Conservation (phyloP, 2,888 invertebrate species). For the Drosophila cyrtoloma region DNA sequence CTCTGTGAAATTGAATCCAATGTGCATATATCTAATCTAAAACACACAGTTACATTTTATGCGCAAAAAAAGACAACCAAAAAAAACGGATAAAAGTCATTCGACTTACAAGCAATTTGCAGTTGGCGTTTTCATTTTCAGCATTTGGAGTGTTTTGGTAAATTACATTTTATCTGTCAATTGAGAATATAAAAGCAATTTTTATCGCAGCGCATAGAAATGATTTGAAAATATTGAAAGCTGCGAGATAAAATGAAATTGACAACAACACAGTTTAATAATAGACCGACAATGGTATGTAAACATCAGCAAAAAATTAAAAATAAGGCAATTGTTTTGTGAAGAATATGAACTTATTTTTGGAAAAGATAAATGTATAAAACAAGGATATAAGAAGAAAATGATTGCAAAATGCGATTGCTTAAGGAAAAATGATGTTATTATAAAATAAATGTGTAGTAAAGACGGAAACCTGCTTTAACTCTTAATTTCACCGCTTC, state of each 20-base stretch:
- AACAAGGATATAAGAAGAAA: neutral
- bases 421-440: neutral
- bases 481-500: neutral
- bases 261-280: neutral
- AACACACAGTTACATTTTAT: conserved; percentile 46
- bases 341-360: neutral
- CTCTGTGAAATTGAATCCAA: conserved; percentile 50
- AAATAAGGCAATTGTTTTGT: neutral
- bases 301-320: neutral
- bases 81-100: neutral
- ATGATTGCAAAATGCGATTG: neutral
- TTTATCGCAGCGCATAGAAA: conserved; percentile 7
- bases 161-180: conserved; percentile 41
- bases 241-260: neutral
- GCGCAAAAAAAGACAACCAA: conserved; percentile 1
- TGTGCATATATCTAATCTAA: conserved; percentile 51
- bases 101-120: conserved; percentile 5
- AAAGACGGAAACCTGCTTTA: neutral
- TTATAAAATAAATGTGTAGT: neutral
- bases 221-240: conserved; percentile 13
- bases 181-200: conserved; percentile 29
- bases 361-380: neutral
- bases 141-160: conserved; percentile 24
- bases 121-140: neutral
- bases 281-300: neutral